Base-by-base conservation (phyloP, 2,113 vertebrate species). In the Struthio camelus region DNA sequence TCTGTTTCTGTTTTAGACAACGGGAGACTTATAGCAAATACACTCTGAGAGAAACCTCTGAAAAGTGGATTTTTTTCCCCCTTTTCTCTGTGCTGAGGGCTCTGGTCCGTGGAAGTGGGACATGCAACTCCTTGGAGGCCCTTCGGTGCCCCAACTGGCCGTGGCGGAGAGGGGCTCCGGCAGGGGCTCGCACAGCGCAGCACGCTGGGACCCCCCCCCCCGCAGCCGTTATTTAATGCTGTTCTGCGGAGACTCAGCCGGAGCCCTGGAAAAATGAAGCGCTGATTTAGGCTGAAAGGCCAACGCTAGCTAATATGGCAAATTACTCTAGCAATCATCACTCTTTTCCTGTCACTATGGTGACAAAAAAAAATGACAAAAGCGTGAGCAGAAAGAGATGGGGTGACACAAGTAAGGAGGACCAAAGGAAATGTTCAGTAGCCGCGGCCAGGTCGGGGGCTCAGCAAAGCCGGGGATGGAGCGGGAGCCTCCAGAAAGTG, bases 241-340 rank as follows among this genome's bases (percentile, higher is more conserved):
- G 3, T 32, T 70, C 17, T 3, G 42, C 53, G 34, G 72, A 24
- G 75, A 54, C 40, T 89, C 24, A 67, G 69, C 59, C 3, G 3
- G 27, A 77, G 40, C 46, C 32, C 0, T 0, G 54, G 28, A n/a
- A 90, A 91, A 92, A 83, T 30, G 80, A 96, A 80, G 67, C 5
- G 1, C 79, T 84, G 85, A 86, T 92, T 93, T 86, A 62, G 83
- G 83, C 69, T 94, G 92, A 89, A 96, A 94, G 94, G 65, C 36
- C 83, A 86, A 61, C 1, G 4, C 56, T 71, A 79, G 90, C 83
- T 93, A 95, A 93, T 95, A 80, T 34, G 56, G 88, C 88, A 94
- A 94, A 95, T 95, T 93, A 94, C 90, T 93, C 92, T 80, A 78
- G 92, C 76, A 96, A 95, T 96, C 96, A 97, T 79, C 94, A 61